These are phyloP conservation scores for Rafetus swinhoei DNA, from an alignment of 2,113 vertebrate genomes.

Conservation along the genomic window DNA sequence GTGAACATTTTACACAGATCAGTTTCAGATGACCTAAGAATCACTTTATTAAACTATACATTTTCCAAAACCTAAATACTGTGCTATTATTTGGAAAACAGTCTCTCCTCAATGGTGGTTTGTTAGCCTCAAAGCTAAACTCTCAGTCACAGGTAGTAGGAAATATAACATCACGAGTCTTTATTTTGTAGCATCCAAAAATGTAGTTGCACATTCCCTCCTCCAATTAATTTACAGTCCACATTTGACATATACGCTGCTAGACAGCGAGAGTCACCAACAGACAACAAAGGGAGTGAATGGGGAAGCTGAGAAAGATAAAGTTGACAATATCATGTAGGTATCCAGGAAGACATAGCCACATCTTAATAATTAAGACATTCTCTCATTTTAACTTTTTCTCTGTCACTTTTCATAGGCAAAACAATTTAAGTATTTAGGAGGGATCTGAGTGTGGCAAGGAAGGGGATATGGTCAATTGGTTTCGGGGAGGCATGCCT, in stretches of 20 bases:
- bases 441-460: not conserved
- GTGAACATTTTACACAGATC: slow-evolving; percentile 27
- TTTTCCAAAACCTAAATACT: slow-evolving; percentile 25
- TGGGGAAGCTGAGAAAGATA: not conserved
- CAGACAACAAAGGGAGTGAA: not conserved
- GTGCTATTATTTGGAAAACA: not conserved
- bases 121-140: slow-evolving; percentile 28
- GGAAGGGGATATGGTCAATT: not conserved
- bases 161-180: not conserved
- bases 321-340: not conserved
- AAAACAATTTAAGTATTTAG: not conserved
- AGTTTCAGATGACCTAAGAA: slow-evolving; percentile 30
- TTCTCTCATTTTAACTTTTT: not conserved
- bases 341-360: not conserved
- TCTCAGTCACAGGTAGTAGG: not conserved
- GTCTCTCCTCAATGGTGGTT: not conserved
- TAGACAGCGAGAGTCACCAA: not conserved
- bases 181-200: not conserved
- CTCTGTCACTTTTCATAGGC: not conserved
- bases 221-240: not conserved
- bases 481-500: not conserved
- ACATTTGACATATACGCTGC: not conserved
- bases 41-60: slow-evolving; percentile 49
- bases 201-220: slow-evolving; percentile 4
- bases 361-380: not conserved